Conservation (phyloP, 2,888 invertebrate species). For the Erebia aethiops region DNA sequence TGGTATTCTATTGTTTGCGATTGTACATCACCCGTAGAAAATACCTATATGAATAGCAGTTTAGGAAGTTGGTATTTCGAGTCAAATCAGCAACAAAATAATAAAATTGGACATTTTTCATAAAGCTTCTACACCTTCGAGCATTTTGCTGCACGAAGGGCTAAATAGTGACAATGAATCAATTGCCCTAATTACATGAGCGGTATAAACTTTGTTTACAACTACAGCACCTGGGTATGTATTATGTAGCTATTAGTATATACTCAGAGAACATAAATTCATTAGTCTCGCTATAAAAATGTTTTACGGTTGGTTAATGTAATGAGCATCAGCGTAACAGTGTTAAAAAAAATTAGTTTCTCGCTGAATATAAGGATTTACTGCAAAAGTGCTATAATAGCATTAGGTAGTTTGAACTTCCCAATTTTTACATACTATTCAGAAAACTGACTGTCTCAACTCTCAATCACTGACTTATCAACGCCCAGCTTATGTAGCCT, state of each 20-base stretch:
- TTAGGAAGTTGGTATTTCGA: no score
- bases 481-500: no score
- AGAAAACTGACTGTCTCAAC: no score
- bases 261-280: conserved; percentile 54
- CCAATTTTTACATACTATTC: no score
- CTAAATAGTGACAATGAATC: background rate
- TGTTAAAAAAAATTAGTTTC: conserved; percentile 12
- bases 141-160: no score
- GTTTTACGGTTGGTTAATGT: conserved; percentile 35
- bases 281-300: conserved; percentile 49
- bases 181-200: background rate
- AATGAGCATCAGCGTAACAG: conserved; percentile 21
- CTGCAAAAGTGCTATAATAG: background rate
- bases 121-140: no score
- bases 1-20: no score
- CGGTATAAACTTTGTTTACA: background rate
- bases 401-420: background rate
- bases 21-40: no score
- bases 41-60: no score
- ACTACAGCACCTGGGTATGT: background rate
- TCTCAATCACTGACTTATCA: no score
- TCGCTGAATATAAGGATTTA: background rate
- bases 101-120: no score
- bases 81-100: no score
- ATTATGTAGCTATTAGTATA: conserved; percentile 28